These are phyloP conservation scores for Ornithoptera alexandrae DNA, from an alignment of 2,888 invertebrate species.

Conservation along the genomic window DNA sequence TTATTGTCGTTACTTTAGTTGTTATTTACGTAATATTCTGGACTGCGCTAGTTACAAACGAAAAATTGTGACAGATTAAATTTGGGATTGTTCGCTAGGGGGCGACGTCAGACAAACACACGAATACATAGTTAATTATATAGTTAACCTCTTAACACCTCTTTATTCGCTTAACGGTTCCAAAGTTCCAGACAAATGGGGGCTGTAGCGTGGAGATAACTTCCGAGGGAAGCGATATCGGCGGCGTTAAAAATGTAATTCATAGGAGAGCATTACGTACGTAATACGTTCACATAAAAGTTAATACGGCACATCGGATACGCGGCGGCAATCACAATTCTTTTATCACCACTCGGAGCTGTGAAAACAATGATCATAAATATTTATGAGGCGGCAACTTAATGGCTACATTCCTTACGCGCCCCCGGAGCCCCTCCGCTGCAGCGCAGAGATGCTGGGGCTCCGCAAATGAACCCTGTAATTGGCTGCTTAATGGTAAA, in stretches of 20 bases:
- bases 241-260: neutral
- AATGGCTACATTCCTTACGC: neutral
- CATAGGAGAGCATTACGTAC: neutral
- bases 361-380: slow-evolving; percentile 22
- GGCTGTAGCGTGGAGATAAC: neutral
- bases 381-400: slow-evolving; percentile 21
- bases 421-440: neutral
- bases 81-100: no score
- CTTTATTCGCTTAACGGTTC: no score
- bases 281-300: slow-evolving; percentile 8
- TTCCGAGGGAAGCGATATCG: neutral
- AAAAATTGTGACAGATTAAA: no score
- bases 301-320: slow-evolving; percentile 15
- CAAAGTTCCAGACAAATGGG: no score
- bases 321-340: slow-evolving; percentile 17
- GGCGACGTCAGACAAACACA: no score
- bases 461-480: neutral
- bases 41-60: no score
- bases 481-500: neutral
- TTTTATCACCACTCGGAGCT: slow-evolving; percentile 19
- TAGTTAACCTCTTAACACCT: no score
- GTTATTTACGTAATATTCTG: no score
- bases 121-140: no score
- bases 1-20: no score
- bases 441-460: neutral